Base-by-base conservation (phyloP, 2,113 vertebrate genomes). In the Silurus meridionalis region DNA sequence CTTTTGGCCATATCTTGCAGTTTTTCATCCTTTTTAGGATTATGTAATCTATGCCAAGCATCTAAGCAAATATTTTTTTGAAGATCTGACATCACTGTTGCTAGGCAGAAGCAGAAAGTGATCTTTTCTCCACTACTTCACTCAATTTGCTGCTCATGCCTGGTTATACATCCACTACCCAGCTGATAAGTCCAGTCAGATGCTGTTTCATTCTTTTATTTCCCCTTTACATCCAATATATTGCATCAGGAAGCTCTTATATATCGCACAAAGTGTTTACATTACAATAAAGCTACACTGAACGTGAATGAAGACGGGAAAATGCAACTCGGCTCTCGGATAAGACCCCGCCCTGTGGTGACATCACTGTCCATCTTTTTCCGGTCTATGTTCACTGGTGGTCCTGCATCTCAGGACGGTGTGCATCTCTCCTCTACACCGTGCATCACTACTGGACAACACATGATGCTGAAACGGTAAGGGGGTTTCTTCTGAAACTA, bases 311-410 rank as follows among this genome's bases (percentile, higher is more conserved):
- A 77, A 61, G 19, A 1, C 46, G 17, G 25, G 15, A 21, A 75
- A 63, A 52, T 75, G 71, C 6, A 77, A 19, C 28, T 50, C 13
- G 53, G 25, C 37, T 46, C 46, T 80, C 55, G 19, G 14, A 75
- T 72, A 60, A 69, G 48, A 58, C 84, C 89, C 92, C 90, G 91
- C 89, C 93, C 83, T 67, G 83, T 88, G 87, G 90, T 95, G 94
- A 95, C 92, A 93, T 95, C 92, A 95, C 92, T 89, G 91, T 90
- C 92, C 93, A 93, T 93, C 94, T 87, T 92, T 87, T 94, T 84
- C 72, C 57, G 83, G 83, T 61, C 88, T 88, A 87, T 89, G 86
- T 89, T 92, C 87, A 87, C 88, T 88, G 91, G 90, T 91, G 91
- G 84, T 92, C 86, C 80, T 86, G 82, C 90, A 88, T 87, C 83